Conservation (phyloP, 2,113 vertebrate species). For the Saccopteryx leptura region DNA sequence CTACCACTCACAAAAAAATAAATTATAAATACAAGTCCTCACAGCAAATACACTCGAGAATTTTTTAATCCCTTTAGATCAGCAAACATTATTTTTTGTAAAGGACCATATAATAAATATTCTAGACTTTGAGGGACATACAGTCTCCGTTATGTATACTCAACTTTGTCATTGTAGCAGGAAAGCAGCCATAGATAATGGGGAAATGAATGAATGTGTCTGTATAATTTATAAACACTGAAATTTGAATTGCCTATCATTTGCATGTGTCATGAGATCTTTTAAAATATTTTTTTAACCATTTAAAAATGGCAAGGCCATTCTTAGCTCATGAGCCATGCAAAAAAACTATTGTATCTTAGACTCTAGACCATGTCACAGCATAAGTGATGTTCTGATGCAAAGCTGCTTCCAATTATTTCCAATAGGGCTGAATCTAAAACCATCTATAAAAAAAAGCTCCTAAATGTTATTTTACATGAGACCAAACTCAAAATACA, state of each 20-base stretch:
- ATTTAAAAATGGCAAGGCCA: slow-evolving; percentile 28
- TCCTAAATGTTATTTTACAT: neutral
- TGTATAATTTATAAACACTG: neutral
- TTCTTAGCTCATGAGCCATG: neutral
- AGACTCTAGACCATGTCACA: neutral
- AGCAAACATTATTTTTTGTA: neutral
- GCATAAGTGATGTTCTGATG: neutral
- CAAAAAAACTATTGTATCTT: neutral
- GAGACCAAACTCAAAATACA: slow-evolving; percentile 18
- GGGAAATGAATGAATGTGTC: neutral
- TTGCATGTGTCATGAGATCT: neutral
- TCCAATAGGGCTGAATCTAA: neutral
- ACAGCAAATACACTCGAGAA: neutral
- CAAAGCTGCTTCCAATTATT: slow-evolving; percentile 25
- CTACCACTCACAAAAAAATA: neutral
- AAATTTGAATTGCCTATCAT: slow-evolving; percentile 30
- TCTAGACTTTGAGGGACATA: neutral
- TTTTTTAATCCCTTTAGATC: neutral
- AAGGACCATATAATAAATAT: neutral
- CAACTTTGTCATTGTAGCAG: neutral
- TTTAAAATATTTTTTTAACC: neutral
- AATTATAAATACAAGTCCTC: neutral
- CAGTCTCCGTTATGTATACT: neutral
- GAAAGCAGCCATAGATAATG: neutral
- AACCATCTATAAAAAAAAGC: neutral